Evolutionary conservation across 2,888 invertebrate genomes (phyloP).

Genomic region (Napeogenes inachia): DNA sequence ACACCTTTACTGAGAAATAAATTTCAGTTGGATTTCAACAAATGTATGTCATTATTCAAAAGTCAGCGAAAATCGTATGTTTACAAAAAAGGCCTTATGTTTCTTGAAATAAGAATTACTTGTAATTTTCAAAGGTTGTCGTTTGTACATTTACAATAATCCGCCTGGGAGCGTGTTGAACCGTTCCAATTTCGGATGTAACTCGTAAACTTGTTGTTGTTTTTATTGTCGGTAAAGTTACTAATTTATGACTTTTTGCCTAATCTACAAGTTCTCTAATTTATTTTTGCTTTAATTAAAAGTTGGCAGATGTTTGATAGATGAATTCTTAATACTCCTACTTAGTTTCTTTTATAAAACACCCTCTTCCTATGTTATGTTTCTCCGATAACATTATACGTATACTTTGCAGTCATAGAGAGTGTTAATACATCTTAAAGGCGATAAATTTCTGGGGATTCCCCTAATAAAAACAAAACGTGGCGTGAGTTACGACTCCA

Average conservation of each 20-base stretch:
- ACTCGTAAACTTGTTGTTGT: constrained; percentile 23
- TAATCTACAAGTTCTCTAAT: constrained; percentile 16
- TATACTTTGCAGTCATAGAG: too few species aligned
- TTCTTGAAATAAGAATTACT: background rate
- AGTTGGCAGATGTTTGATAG: background rate
- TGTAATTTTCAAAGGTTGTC: background rate
- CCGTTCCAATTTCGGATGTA: constrained; percentile 19
- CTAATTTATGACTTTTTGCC: constrained; percentile 24
- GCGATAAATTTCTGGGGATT: constrained; percentile 39
- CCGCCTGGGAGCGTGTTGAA: constrained; percentile 19
- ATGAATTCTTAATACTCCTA: background rate
- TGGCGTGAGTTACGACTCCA: constrained; percentile 48
- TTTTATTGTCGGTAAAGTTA: constrained; percentile 21
- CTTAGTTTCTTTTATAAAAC: background rate
- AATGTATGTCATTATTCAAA: constrained; percentile 22
- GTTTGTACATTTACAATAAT: constrained; percentile 2
- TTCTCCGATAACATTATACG: too few species aligned
- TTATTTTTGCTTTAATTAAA: constrained; percentile 22
- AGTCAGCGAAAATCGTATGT: background rate
- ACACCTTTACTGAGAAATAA: constrained; percentile 9
- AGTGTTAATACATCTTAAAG: too few species aligned
- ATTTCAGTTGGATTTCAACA: constrained; percentile 16
- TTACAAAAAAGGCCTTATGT: constrained; percentile 1
- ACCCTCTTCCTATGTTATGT: too few species aligned
- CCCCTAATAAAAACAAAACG: constrained; percentile 40